Percentiles rank a stretch among this genome's conserved stretches.
Evolutionary conservation across 1,140 invertebrate genomes (phyloP).

Genomic region (Brachionus asplanchnoidis): DNA sequence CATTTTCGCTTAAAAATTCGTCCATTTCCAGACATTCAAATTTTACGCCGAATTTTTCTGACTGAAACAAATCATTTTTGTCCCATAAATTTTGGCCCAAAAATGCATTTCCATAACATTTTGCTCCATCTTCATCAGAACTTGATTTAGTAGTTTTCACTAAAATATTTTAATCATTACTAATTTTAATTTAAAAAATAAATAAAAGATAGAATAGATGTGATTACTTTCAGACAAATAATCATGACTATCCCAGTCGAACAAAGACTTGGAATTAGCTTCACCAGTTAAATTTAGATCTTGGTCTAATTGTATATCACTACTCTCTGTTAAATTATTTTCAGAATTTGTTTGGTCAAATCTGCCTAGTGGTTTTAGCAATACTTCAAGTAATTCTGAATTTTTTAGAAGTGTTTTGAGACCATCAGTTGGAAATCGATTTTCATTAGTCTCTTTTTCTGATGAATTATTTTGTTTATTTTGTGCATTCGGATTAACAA

Average conservation of each 20-base stretch:
- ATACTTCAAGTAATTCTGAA: constrained; percentile 29
- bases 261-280: background rate
- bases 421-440: constrained; percentile 29
- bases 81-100: constrained; percentile 89
- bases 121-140: background rate
- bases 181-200: background rate
- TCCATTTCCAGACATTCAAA: constrained; percentile 90
- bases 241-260: background rate
- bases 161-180: background rate
- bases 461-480: background rate
- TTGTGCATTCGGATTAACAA: background rate
- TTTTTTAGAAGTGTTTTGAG: constrained; percentile 18
- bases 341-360: background rate
- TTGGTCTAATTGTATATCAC: background rate
- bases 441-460: background rate
- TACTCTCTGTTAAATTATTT: background rate
- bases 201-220: background rate
- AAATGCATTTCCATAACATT: constrained; percentile 65
- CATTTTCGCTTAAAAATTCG: constrained; percentile 88
- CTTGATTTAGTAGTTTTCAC: constrained; percentile 2
- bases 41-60: constrained; percentile 62
- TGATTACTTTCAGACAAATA: background rate
- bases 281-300: background rate
- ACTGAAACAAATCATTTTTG: constrained; percentile 59
- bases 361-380: constrained; percentile 4